A percentile compares a stretch with the other conserved stretches of the same genome.
Evolutionary conservation across 2,888 invertebrate genomes (phyloP).

Genomic region (Cabera pusaria): DNA sequence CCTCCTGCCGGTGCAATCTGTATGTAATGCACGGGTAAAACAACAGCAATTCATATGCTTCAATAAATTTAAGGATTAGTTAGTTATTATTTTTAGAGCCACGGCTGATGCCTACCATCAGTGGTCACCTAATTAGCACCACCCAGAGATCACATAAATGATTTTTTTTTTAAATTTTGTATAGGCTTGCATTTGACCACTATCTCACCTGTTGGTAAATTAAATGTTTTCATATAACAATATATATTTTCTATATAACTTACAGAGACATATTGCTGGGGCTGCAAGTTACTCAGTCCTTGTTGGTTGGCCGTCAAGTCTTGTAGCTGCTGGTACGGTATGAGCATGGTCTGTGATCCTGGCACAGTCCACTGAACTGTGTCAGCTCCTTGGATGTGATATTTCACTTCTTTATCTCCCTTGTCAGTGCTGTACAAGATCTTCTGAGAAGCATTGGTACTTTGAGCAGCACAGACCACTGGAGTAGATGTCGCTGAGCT

Average conservation of each 20-base stretch:
- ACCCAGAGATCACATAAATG: too few species aligned
- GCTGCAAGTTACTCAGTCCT: slow-evolving; percentile 64
- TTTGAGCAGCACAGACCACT: slow-evolving; percentile 74
- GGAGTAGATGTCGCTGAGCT: slow-evolving; percentile 71
- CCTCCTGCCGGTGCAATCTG: slow-evolving; percentile 74
- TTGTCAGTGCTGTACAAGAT: slow-evolving; percentile 74
- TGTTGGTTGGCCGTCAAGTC: slow-evolving; percentile 63
- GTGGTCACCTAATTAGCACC: too few species aligned
- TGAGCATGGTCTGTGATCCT: slow-evolving; percentile 75
- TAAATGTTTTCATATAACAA: too few species aligned
- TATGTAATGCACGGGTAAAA: background rate
- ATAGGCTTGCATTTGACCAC: too few species aligned
- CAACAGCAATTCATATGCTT: too few species aligned
- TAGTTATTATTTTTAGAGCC: too few species aligned
- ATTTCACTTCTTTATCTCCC: slow-evolving; percentile 73
- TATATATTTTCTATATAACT: too few species aligned
- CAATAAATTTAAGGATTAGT: too few species aligned
- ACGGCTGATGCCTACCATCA: too few species aligned
- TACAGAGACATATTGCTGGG: slow-evolving; percentile 76
- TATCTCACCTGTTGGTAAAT: too few species aligned
- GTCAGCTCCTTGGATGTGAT: slow-evolving; percentile 73
- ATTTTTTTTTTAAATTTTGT: too few species aligned
- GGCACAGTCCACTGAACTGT: slow-evolving; percentile 75
- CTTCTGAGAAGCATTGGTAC: slow-evolving; percentile 70
- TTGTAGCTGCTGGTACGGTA: slow-evolving; percentile 75